Base-by-base conservation (phyloP, 35 echinoderm and acorn worm genomes). In the Amphiura filiformis region DNA sequence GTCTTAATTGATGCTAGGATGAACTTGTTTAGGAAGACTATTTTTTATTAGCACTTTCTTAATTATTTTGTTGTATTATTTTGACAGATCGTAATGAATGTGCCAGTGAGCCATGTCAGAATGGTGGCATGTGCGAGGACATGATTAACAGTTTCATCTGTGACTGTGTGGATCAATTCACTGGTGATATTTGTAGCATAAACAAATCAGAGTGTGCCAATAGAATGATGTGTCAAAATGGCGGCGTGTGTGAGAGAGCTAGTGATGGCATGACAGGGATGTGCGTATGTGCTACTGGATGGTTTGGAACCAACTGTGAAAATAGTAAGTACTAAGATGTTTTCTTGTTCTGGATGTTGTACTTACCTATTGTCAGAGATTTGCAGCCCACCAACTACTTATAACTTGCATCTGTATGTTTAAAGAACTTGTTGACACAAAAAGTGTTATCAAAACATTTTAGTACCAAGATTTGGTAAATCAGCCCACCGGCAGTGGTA, bases 231-330 rank as follows among this genome's bases (percentile, higher is more conserved):
- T 93, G 92, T 42, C 35, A 80, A 39, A 80, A 93, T 75, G 82
- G 76, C 7, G 87, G 80, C 30, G 89, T 82, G 18, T 93, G 92
- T 81, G 28, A 79, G 81, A 65, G 85, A n/a, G 76, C 44, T 52
- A 20, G 7, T 52, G 44, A 57, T 4, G 78, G 78, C 65, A 76
- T 84, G 39, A 20, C 14, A 40, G 87, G 76, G 18, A 39, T 37
- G 1, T 93, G 92, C 42, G 20, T 28, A 0, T 93, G 92, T 38
- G 5, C 18, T 11, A 1, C 52, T 22, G 92, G 92, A 34, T 93
- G 39, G 23, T 41, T 65, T 37, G 92, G 92, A 35, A 40, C 1
- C 39, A 78, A 30, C 76, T 93, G 57, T 76, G 36, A 76, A 75
- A 77, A 0, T 14, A 86, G 84, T 77, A 86, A 83, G 81, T 31